Evolutionary conservation across 2,113 vertebrate species (phyloP).

Genomic region (Prinia subflava): DNA sequence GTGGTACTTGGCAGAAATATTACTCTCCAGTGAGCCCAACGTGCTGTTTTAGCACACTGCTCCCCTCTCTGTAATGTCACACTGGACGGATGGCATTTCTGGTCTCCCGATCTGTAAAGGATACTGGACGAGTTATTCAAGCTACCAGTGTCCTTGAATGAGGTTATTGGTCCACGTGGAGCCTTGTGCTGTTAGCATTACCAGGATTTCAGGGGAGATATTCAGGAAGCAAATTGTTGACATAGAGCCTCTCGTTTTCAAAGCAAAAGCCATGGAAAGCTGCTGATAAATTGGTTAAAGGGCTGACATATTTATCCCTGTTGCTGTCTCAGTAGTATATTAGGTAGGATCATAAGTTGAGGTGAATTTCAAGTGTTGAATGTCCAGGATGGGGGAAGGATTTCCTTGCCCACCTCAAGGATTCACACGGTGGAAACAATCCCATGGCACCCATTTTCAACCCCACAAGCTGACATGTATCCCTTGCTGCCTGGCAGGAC

Average conservation of each 20-base stretch:
- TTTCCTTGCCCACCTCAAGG: not conserved
- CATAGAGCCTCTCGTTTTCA: not conserved
- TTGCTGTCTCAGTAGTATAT: not conserved
- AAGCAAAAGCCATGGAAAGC: not conserved
- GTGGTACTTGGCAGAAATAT: conserved; percentile 24
- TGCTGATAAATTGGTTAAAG: not conserved
- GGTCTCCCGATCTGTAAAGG: not conserved
- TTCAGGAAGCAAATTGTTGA: not conserved
- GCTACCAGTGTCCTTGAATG: conserved; percentile 3
- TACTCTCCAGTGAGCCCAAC: not conserved
- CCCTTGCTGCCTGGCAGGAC: not conserved
- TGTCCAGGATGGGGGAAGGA: not conserved
- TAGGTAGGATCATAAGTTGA: not conserved
- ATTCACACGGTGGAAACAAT: not conserved
- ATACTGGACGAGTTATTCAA: not conserved
- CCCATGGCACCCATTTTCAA: not conserved
- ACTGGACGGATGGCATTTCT: conserved; percentile 28
- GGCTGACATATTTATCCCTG: not conserved
- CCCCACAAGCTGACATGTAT: not conserved
- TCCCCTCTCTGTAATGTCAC: conserved; percentile 32
- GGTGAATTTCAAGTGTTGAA: not conserved
- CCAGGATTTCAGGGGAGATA: not conserved
- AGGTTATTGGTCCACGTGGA: not conserved
- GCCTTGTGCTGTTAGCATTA: not conserved
- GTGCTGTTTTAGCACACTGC: conserved; percentile 26